Percentiles rank a stretch among this genome's conserved stretches.
Conservation (phyloP, 1,140 invertebrate species). For the Drosophila sp. region DNA sequence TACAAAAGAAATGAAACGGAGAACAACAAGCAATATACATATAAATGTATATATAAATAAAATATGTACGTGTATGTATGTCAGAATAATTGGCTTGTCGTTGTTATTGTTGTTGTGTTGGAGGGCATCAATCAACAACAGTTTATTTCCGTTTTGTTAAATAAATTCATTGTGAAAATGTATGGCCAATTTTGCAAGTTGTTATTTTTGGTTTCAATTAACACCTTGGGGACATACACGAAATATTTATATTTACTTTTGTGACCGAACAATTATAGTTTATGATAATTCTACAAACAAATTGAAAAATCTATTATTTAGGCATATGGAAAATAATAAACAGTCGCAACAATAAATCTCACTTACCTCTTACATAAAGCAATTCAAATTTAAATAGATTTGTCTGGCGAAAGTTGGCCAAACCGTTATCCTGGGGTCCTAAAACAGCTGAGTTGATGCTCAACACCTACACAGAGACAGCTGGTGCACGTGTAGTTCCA, state of each 20-base stretch:
- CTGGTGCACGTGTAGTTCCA: conserved; percentile 57
- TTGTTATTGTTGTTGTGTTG: conserved; percentile 8
- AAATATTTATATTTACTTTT: conserved; percentile 10
- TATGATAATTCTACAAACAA: conserved; percentile 19
- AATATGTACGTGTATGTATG: conserved; percentile 5
- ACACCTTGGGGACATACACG: conserved; percentile 8
- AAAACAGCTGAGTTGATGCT: conserved; percentile 43
- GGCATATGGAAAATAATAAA: neutral
- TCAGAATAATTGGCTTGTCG: conserved; percentile 1
- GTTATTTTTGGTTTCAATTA: conserved; percentile 12
- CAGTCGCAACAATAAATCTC: neutral
- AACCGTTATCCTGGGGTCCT: conserved; percentile 17
- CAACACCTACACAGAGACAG: conserved; percentile 57
- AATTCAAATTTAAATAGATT: conserved; percentile 15
- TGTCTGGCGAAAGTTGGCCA: neutral
- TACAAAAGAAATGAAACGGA: conserved; percentile 23
- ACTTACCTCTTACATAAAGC: conserved; percentile 49
- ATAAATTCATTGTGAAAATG: conserved; percentile 5
- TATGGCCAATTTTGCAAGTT: conserved; percentile 12
- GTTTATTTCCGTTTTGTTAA: conserved; percentile 24
- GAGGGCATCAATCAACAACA: conserved; percentile 39
- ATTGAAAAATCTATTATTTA: conserved; percentile 18
- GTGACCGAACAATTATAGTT: conserved; percentile 14
- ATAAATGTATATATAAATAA: no score
- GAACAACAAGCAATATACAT: conserved; percentile 25